phyloP scores from a whole-genome alignment of 92 coral and sea anemone genomes.

The Nematostella vectensis region DNA sequence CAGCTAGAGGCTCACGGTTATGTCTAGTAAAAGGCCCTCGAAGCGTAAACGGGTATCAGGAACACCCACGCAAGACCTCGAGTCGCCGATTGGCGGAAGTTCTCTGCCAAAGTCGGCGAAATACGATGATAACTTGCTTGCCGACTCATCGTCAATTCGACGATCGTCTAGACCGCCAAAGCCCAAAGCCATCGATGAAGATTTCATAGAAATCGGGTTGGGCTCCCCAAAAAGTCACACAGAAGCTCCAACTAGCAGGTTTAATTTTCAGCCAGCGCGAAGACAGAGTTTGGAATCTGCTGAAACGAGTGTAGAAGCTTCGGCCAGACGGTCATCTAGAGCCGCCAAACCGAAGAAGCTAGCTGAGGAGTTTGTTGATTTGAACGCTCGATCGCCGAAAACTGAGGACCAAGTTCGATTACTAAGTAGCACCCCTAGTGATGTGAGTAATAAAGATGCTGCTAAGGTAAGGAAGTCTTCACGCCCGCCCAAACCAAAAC shows the following conservation, averaged over 20 bases:
- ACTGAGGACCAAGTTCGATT: neutral
- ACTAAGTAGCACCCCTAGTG: neutral
- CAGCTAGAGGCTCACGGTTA: no score
- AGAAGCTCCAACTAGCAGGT: constrained; percentile 2
- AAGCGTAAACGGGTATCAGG: constrained; percentile 49
- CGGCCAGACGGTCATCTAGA: constrained; percentile 84
- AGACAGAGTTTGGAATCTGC: neutral
- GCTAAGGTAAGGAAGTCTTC: constrained; percentile 8
- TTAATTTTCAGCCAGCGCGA: neutral
- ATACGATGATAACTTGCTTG: constrained; percentile 4
- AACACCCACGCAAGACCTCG: constrained; percentile 8
- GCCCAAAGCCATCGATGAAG: constrained; percentile 74
- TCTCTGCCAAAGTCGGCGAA: constrained; percentile 26
- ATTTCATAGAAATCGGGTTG: constrained; percentile 22
- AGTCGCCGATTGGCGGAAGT: constrained; percentile 9
- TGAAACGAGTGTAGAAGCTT: neutral
- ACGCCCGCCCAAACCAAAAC: constrained; percentile 21
- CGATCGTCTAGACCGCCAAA: constrained; percentile 95
- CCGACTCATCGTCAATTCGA: constrained; percentile 19
- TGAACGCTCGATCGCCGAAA: neutral
- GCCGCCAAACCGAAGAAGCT: constrained; percentile 77
- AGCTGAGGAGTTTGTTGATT: constrained; percentile 50
- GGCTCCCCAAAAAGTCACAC: constrained; percentile 10
- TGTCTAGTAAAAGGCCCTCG: constrained; percentile 63
- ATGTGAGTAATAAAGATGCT: neutral